Evolutionary conservation across 2,888 invertebrate species (phyloP), one percentile per base, ranked within the genome.

Genomic region (Dyspetes luteomarginatus): DNA sequence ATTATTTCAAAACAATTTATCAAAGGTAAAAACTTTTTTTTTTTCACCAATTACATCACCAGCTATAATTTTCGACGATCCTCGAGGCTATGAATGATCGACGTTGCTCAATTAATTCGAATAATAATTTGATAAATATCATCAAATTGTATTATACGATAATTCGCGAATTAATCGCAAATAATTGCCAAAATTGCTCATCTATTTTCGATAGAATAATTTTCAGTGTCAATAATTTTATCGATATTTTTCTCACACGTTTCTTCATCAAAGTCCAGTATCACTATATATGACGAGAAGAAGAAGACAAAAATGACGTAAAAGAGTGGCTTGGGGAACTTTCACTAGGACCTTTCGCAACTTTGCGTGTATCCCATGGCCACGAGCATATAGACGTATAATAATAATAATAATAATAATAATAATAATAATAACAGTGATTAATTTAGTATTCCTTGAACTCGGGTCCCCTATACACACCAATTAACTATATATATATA

Each of bases 321-420:
- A 9, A 36, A 36, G 60, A 73, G 62, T 68, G 17, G 22, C 48
- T 55, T 36, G 22, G 62, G 26, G 24, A 56, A 71, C 58, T 75
- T 79, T 67, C 74, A 69, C 74, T 69, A 28, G 15, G 17, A 48
- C 12, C 17, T 48, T 15, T n/a, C 48, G 48, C 5, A n/a, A 48
- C 5, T 3, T 48, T n/a, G 17, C 36, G 36, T 36, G 4, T 36
- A 7, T 22, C 9, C 30, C 48, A 48, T n/a, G 48, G 48, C 17
- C 17, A 48, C 15, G 5, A 48, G 15, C 15, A 48, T 36, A 7
- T 36, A 36, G n/a, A 36, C 36, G 3, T 36, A 4, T 36, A 36
- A 36, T 4, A 36, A 3, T n/a, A n/a, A n/a, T n/a, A n/a, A n/a
- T n/a, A n/a, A n/a, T n/a, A n/a, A n/a, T n/a, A n/a, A n/a, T n/a